Conservation (phyloP, 2,888 invertebrate genomes). For the Epinotia brunnichana region DNA sequence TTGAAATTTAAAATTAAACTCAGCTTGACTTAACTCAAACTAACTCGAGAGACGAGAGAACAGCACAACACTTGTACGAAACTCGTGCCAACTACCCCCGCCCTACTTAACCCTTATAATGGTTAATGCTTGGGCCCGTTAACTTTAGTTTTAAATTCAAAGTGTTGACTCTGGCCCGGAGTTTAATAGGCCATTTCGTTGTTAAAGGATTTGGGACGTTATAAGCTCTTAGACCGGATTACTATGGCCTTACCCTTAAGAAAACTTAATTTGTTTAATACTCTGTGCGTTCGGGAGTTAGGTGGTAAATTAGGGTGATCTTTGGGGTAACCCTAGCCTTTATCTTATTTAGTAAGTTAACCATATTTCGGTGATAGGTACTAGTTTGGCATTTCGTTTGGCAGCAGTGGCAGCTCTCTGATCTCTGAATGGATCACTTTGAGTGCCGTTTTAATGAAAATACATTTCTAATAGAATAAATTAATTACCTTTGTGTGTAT, state of each 20-base stretch:
- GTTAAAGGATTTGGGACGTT: conserved; percentile 35
- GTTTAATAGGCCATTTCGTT: conserved; percentile 33
- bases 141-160: conserved; percentile 44
- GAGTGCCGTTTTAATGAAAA: too few relatives aligned
- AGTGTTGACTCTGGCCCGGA: conserved; percentile 39
- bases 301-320: not conserved
- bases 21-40: too few relatives aligned
- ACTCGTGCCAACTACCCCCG: not conserved
- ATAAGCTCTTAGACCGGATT: conserved; percentile 35
- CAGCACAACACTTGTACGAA: not conserved
- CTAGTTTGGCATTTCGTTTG: too few relatives aligned
- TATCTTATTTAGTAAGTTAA: not conserved
- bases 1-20: too few relatives aligned
- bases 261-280: conserved; percentile 32
- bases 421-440: too few relatives aligned
- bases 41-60: too few relatives aligned
- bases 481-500: too few relatives aligned
- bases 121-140: conserved; percentile 22
- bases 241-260: conserved; percentile 23
- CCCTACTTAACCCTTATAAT: conserved; percentile 20
- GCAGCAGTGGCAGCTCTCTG: too few relatives aligned
- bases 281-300: conserved; percentile 5
- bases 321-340: not conserved
- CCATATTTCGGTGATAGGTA: not conserved
- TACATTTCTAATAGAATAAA: too few relatives aligned